Percentiles rank a stretch among this genome's conserved stretches.
Conservation (phyloP, 2,113 vertebrate genomes). For the Peucedramus taeniatus region DNA sequence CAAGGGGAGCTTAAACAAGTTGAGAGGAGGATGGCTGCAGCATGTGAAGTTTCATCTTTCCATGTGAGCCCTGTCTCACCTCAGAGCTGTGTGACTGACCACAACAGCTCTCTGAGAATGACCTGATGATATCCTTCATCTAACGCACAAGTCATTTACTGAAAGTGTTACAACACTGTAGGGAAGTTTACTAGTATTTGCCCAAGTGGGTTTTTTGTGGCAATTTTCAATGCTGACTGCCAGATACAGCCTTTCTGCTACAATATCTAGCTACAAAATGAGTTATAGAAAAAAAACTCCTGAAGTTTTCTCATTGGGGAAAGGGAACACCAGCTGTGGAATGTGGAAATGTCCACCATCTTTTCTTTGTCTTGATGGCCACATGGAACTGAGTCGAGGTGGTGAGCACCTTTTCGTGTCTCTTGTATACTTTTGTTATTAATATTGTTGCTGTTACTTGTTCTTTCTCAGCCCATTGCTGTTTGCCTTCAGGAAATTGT, state of each 20-base stretch:
- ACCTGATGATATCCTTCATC: not conserved
- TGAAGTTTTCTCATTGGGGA: not conserved
- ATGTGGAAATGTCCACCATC: not conserved
- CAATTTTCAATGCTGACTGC: not conserved
- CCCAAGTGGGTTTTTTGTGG: not conserved
- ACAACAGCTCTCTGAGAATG: not conserved
- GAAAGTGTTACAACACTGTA: not conserved
- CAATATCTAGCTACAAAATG: not conserved
- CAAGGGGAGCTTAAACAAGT: not conserved
- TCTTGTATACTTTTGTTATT: not conserved
- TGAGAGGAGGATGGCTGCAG: not conserved
- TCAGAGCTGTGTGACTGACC: not conserved
- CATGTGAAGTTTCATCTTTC: not conserved
- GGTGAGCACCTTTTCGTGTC: not conserved
- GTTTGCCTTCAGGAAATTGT: not conserved
- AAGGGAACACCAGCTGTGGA: not conserved
- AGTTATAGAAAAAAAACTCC: not conserved
- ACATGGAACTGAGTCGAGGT: not conserved
- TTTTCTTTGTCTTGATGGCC: not conserved
- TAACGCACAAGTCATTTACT: not conserved
- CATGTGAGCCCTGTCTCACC: not conserved
- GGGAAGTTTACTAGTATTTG: not conserved
- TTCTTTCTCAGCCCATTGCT: not conserved
- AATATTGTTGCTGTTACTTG: not conserved
- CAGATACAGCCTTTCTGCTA: not conserved